A percentile compares a stretch with the other conserved stretches of the same genome.
Evolutionary conservation across 2,888 invertebrate genomes (phyloP).

Genomic region (Crocallis elinguaria): DNA sequence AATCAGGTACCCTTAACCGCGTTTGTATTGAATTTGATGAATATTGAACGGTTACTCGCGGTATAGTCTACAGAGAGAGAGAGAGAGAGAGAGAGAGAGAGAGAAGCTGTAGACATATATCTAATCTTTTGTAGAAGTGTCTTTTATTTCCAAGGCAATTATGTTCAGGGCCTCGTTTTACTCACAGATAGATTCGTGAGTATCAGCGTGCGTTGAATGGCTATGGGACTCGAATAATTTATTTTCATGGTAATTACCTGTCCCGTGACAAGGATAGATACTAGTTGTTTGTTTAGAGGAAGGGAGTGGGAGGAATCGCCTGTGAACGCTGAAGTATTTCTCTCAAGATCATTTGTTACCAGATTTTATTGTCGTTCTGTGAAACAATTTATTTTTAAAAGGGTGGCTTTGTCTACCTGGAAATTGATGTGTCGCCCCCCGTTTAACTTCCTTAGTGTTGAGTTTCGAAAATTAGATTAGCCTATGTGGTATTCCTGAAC

Average conservation of each 20-base stretch:
- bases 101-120: too few species aligned
- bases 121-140: slow-evolving; percentile 54
- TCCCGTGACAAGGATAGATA: slow-evolving; percentile 39
- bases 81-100: too few species aligned
- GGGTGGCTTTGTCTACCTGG: not conserved
- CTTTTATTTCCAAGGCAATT: slow-evolving; percentile 72
- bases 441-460: too few species aligned
- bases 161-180: slow-evolving; percentile 65
- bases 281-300: slow-evolving; percentile 39
- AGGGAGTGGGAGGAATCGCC: slow-evolving; percentile 16
- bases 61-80: slow-evolving; percentile 49
- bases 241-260: slow-evolving; percentile 62
- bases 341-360: slow-evolving; percentile 43
- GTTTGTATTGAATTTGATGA: slow-evolving; percentile 53
- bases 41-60: slow-evolving; percentile 58
- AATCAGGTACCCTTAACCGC: slow-evolving; percentile 38
- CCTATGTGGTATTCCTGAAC: too few species aligned
- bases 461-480: too few species aligned
- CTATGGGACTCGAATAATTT: slow-evolving; percentile 60
- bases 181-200: slow-evolving; percentile 55
- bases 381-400: slow-evolving; percentile 4
- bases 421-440: too few species aligned
- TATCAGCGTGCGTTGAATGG: slow-evolving; percentile 61
- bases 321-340: slow-evolving; percentile 33
- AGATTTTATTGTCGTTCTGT: slow-evolving; percentile 15